Base-by-base conservation (phyloP, 2,113 vertebrate genomes). In the Donacobius atricapilla region DNA sequence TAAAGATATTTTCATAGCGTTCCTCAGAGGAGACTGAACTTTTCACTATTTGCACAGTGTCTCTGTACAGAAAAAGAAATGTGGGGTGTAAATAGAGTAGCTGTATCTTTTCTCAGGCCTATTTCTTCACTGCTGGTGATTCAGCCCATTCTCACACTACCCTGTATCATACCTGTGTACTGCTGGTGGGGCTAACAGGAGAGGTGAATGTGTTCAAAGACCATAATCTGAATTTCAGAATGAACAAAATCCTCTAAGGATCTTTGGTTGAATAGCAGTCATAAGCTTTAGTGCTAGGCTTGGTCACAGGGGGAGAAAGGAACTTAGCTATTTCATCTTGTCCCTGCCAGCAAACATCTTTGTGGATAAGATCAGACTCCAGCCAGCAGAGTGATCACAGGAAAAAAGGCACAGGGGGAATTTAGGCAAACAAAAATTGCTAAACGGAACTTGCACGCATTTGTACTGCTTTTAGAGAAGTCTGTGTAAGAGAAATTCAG, bases 311-410 rank as follows among this genome's bases (percentile, higher is more conserved):
- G 75, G 27, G 33, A 76, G 61, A 75, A 92, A 88, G 48, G 40
- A 76, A 71, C 39, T 78, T 13, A 20, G 57, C 80, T 56, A 60
- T 50, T 95, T 66, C 63, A 77, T 89, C 85, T 94, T 93, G 65
- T 77, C 80, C 71, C 83, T 92, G 80, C 58, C 85, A 95, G 88
- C 73, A 92, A 91, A 88, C 42, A 70, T 90, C 95, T 95, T 89
- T 61, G 39, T 83, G 54, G 39, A 51, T 92, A 94, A 94, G 72
- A 91, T 90, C 79, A 89, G 80, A 80, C 28, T 79, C 42, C 50
- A 95, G 81, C 47, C 54, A 94, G 47, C 50, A 83, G 63, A 75
- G 15, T 27, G 45, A 58, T 40, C 53, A 61, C 64, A 71, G 54
- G 24, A 50, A 94, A 92, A 93, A 83, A 81, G 48, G 45, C 64